Base-by-base conservation (phyloP, 2,888 invertebrate genomes). In the Synergus umbraculus region DNA sequence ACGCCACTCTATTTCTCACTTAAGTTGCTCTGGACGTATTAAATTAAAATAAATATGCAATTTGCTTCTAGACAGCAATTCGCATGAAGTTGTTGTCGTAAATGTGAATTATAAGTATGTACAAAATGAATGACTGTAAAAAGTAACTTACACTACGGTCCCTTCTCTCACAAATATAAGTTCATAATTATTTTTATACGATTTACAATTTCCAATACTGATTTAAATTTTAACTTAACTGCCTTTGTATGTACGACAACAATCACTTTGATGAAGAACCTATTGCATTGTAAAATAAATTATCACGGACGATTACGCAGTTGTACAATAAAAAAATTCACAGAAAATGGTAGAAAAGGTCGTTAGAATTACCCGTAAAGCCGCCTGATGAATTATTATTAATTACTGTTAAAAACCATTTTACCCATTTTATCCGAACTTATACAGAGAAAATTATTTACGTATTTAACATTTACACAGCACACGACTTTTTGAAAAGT, bases 291-390 rank as follows among this genome's bases (percentile, higher is more conserved):
- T 49, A 54, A 37, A 73, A 67, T 44, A 73, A 73, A 73, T 73
- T 73, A 73, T 49, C n/a, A 58, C 29, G 49, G 49, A 54, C 54
- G 49, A 73, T 73, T 54, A 54, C 49, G 49, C 41, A 54, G 54
- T 37, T n/a, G 37, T 49, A 58, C 5, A 54, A 15, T 46, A 46
- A 69, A 69, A 22, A 44, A 29, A 76, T 76, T n/a, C 66, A 76
- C 60, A 54, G 73, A 46, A 44, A 58, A 46, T 65, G n/a, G 44
- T 29, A 76, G 76, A 69, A 76, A 80, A 80, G 64, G 54, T 78
- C 78, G 78, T 80, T 67, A 80, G 78, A 78, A 76, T 79, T 82
- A 82, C 77, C 80, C 79, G 80, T 79, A 82, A 82, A 82, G 77
- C 66, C 77, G 18, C 65, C 76, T 76, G 76, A 67, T 69, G 5